phyloP scores from a whole-genome alignment of 2,797 vertebrate genomes.

The Eulemur rubriventer region DNA sequence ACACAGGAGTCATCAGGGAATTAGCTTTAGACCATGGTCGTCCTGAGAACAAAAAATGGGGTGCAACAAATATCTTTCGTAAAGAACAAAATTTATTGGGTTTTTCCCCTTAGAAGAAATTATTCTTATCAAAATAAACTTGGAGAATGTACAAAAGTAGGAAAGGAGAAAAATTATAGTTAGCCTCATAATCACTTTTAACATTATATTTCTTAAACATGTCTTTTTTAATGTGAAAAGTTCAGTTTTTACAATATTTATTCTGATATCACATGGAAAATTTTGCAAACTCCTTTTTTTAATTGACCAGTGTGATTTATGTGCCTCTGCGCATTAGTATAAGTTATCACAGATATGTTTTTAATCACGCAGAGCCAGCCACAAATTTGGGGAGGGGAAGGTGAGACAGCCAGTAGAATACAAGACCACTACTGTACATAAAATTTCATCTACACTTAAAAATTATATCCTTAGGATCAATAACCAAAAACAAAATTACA shows the following conservation, averaged over 20 bases:
- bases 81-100: not conserved
- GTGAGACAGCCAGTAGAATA: not conserved
- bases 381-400: not conserved
- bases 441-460: not conserved
- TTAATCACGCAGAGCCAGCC: not conserved
- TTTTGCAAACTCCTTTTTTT: not conserved
- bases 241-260: not conserved
- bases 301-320: not conserved
- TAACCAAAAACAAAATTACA: not conserved
- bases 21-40: not conserved
- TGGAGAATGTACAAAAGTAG: not conserved
- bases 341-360: not conserved
- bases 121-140: conserved; percentile 1
- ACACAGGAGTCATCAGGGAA: not conserved
- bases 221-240: not conserved
- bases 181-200: not conserved
- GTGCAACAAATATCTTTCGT: not conserved
- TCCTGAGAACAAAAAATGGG: not conserved
- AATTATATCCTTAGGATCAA: not conserved
- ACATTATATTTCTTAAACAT: not conserved
- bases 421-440: not conserved
- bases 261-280: not conserved
- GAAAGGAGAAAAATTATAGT: not conserved
- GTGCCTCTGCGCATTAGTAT: not conserved
- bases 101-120: not conserved